Evolutionary conservation across 92 coral and sea anemone species (phyloP).

Genomic region (Scolanthus callimorphus): DNA sequence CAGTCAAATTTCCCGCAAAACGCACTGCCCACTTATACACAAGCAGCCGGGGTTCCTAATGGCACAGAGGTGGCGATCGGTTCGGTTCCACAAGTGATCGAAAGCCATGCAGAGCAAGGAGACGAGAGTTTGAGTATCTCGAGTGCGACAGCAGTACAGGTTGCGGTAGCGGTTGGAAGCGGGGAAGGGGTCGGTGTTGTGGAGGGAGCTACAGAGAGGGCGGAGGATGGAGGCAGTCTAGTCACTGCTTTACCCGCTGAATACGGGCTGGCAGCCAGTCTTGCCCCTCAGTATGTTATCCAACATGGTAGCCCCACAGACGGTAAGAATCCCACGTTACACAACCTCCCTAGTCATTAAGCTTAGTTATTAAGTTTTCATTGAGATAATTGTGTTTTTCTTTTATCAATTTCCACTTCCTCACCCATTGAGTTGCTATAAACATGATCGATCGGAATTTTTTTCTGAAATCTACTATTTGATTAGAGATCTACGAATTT

Average conservation of each 20-base stretch:
- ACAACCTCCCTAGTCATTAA: no score
- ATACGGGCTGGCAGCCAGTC: constrained; percentile 48
- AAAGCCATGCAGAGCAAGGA: constrained; percentile 61
- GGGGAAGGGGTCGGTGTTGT: constrained; percentile 73
- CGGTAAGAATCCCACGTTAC: constrained; percentile 11
- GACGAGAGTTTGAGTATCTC: constrained; percentile 63
- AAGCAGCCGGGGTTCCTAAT: constrained; percentile 62
- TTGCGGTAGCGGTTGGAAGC: constrained; percentile 61
- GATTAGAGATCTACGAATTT: no score
- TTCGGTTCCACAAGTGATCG: constrained; percentile 73
- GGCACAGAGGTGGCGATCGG: constrained; percentile 63
- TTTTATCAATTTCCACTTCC: no score
- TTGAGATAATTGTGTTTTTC: no score
- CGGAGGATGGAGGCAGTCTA: constrained; percentile 59
- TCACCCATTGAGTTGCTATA: no score
- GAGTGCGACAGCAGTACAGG: constrained; percentile 71
- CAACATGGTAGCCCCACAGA: constrained; percentile 66
- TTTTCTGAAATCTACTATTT: no score
- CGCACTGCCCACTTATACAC: constrained; percentile 61
- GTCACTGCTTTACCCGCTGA: constrained; percentile 80
- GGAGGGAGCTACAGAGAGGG: constrained; percentile 67
- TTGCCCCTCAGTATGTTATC: constrained; percentile 67
- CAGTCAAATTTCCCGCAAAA: constrained; percentile 65
- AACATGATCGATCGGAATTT: no score
- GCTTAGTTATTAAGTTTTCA: no score